Evolutionary conservation across 2,797 vertebrate species (phyloP), one percentile per base, ranked within the genome.

Genomic region (Erpetoichthys calabaricus): DNA sequence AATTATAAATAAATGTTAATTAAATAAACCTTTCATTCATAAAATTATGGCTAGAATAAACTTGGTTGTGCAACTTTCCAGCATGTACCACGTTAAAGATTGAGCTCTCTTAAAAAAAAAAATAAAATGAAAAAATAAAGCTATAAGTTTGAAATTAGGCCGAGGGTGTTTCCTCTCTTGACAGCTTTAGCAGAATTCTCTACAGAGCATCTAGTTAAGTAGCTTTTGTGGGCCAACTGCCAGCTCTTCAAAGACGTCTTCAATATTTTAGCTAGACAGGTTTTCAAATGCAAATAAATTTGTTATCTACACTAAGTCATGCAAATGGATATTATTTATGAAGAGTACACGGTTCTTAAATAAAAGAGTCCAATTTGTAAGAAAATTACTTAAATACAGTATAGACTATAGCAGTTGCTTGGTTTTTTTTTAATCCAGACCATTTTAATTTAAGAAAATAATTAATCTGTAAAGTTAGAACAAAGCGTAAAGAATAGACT

Each of bases 261-360:
- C 44, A 54, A 54, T 43, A 54, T 54, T 54, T 54, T 42, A 54
- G 53, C 53, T 52, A 41, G 51, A 53, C 51, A 53, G 7, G n/a
- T 53, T 53, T 53, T 53, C 7, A 53, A 10, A 53, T 53, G 51
- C 51, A 53, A 53, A 53, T 53, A 25, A 53, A 53, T 6, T 10
- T 53, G 8, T 25, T 41, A 53, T 53, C 51, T 42, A 7, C 53
- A 42, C 44, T 42, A 54, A 42, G 53, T 54, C 53, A 42, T 54
- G 53, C 25, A 54, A 54, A 54, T 54, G 3, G 41, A 5, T 53
- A 53, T 54, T 54, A 54, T 54, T 54, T 54, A 54, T 54, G 53
- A 42, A 43, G 41, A 54, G 53, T n/a, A 43, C 9, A 8, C 44
- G 53, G 53, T 41, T 54, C 53, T 42, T 51, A n/a, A 6, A 51